Percentiles rank a stretch among this genome's conserved stretches.
phyloP scores from a whole-genome alignment of 1,140 invertebrate species.

The Heliothis virescens region DNA sequence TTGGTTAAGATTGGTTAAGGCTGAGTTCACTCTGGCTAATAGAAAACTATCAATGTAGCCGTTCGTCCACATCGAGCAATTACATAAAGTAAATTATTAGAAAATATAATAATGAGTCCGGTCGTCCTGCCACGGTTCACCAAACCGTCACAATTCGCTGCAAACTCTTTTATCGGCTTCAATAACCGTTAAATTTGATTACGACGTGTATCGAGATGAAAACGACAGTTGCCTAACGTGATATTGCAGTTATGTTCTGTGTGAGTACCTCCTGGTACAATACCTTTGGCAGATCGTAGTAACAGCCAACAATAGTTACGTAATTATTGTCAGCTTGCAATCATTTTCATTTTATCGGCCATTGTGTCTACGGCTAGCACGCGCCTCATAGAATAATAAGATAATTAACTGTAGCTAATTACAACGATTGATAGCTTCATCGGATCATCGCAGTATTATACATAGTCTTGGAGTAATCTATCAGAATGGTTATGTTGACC shows the following conservation, averaged over 20 bases:
- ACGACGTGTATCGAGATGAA: constrained; percentile 70
- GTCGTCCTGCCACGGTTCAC: constrained; percentile 61
- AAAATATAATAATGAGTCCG: constrained; percentile 31
- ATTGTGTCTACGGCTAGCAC: constrained; percentile 20
- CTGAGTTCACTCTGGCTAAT: neutral
- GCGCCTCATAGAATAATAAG: constrained; percentile 17
- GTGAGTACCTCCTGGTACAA: constrained; percentile 14
- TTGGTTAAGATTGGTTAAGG: neutral
- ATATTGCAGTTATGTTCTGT: constrained; percentile 49
- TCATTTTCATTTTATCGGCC: constrained; percentile 29
- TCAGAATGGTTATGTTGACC: too few relatives aligned
- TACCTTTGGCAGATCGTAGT: constrained; percentile 21
- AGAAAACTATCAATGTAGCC: neutral
- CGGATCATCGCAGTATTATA: neutral
- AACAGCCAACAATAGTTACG: constrained; percentile 10
- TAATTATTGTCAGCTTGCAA: constrained; percentile 11
- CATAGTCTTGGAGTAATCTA: neutral
- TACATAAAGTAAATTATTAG: constrained; percentile 26
- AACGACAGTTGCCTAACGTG: constrained; percentile 71
- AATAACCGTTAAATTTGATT: constrained; percentile 80
- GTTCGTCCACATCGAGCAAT: constrained; percentile 15
- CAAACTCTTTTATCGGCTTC: constrained; percentile 67
- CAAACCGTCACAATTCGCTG: constrained; percentile 64
- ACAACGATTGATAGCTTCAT: constrained; percentile 22
- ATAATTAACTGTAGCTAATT: constrained; percentile 24